Evolutionary conservation across 2,113 vertebrate genomes (phyloP), one percentile per base, ranked within the genome.

Genomic region (Trematomus loennbergii): DNA sequence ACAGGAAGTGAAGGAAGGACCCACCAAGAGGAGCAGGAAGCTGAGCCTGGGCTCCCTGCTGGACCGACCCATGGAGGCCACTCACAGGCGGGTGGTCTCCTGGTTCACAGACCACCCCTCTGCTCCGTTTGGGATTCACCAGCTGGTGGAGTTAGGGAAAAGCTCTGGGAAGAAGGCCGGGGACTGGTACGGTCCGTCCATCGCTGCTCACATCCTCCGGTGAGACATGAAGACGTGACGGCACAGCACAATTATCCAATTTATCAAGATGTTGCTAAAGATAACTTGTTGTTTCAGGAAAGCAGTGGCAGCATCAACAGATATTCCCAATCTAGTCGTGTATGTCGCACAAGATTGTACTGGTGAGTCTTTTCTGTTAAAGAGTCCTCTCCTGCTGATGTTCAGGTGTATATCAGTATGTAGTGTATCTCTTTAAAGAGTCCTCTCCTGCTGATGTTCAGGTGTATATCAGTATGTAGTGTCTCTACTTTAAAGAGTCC

Each of bases 301-400:
- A 90, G 97, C 97, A 0, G 95, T 97, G 59, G 91, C 88, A 20
- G 88, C 92, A 2, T 92, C 94, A 1, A n/a, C 43, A 0, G 94
- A 96, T 59, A 71, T 95, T 29, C 79, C 89, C 7, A 89, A 78
- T 69, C 91, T 97, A 63, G 91, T 85, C 0, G 94, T 97, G 3
- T 97, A 98, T 4, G 96, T 98, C 15, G 95, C 97, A 64, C 97
- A 97, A 92, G 97, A 98, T 68, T 98, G 97, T 81, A 97, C 96
- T 75, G 94, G 97, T 98, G 87, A 90, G 94, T 88, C 0, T 6
- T 29, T 17, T 76, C 18, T 40, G 36, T 40, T 40, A 40, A 40
- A 29, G 25, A 29, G 25, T 29, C 3, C 25, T 29, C 25, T 29
- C 25, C 25, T 29, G 36, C 36, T 40, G 5, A 40, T 40, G 36